phyloP scores from a whole-genome alignment of 2,888 invertebrate genomes.

The Erebia palarica region DNA sequence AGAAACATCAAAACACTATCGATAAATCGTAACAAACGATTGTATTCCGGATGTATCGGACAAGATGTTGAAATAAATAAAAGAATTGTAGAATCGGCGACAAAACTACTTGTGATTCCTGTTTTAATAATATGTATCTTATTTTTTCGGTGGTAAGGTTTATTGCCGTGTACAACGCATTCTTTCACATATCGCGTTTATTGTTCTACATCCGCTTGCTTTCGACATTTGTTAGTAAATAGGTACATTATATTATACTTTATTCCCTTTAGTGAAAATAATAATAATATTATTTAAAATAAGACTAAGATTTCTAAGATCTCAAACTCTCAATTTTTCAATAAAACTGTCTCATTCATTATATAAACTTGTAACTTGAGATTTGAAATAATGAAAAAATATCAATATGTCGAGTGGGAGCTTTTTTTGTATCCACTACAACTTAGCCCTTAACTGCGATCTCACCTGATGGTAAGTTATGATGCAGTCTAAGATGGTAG shows the following conservation, averaged over 20 bases:
- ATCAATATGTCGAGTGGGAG: too few relatives aligned
- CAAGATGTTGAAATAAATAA: conserved; percentile 79
- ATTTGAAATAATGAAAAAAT: too few relatives aligned
- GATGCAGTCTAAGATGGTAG: too few relatives aligned
- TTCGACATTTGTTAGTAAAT: conserved; percentile 52
- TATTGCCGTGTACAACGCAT: conserved; percentile 1
- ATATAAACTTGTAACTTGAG: too few relatives aligned
- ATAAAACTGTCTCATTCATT: too few relatives aligned
- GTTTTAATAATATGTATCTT: conserved; percentile 24
- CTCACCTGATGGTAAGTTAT: too few relatives aligned
- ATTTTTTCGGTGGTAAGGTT: conserved; percentile 20
- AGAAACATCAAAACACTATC: conserved; percentile 50
- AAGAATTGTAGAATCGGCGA: conserved; percentile 53
- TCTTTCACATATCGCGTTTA: conserved; percentile 41
- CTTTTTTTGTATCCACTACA: too few relatives aligned
- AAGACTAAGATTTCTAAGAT: conserved; percentile 40
- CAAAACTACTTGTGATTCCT: conserved; percentile 68
- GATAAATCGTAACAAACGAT: conserved; percentile 59
- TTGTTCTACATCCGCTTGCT: conserved; percentile 56
- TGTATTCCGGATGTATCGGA: conserved; percentile 68
- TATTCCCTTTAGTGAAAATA: conserved; percentile 52
- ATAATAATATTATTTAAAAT: conserved; percentile 21
- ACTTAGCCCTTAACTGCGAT: too few relatives aligned
- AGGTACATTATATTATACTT: conserved; percentile 51
- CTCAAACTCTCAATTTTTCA: conserved; percentile 41